Evolutionary conservation across 1,140 invertebrate species (phyloP).

Genomic region (Trachymyrmex septentrionalis): DNA sequence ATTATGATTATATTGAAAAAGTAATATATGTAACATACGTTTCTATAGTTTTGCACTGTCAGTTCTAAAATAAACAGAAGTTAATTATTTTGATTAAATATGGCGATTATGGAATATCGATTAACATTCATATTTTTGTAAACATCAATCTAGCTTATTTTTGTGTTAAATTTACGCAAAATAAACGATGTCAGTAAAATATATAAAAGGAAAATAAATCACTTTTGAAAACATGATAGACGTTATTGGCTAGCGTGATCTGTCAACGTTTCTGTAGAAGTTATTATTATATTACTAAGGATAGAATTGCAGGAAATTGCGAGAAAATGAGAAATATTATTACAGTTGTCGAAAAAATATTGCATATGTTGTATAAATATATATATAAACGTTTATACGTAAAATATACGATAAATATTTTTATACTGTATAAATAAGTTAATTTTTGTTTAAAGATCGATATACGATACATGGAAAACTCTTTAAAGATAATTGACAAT

Average conservation of each 20-base stretch:
- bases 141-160: conserved; percentile 23
- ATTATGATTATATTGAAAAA: background rate
- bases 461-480: background rate
- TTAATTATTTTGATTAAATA: background rate
- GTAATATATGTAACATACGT: background rate
- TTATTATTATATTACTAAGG: background rate
- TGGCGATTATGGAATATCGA: conserved; percentile 9
- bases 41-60: background rate
- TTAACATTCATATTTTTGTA: background rate
- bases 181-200: background rate
- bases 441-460: conserved; percentile 1
- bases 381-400: background rate
- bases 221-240: background rate
- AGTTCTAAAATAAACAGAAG: background rate
- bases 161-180: conserved; percentile 15
- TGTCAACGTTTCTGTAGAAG: background rate
- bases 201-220: background rate
- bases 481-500: background rate
- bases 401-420: background rate
- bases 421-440: background rate
- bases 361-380: background rate
- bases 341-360: background rate
- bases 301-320: background rate
- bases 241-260: background rate
- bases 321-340: background rate